These are phyloP conservation scores for Neomonachus schauinslandi DNA, from an alignment of 2,113 vertebrate genomes.

Conservation along the genomic window DNA sequence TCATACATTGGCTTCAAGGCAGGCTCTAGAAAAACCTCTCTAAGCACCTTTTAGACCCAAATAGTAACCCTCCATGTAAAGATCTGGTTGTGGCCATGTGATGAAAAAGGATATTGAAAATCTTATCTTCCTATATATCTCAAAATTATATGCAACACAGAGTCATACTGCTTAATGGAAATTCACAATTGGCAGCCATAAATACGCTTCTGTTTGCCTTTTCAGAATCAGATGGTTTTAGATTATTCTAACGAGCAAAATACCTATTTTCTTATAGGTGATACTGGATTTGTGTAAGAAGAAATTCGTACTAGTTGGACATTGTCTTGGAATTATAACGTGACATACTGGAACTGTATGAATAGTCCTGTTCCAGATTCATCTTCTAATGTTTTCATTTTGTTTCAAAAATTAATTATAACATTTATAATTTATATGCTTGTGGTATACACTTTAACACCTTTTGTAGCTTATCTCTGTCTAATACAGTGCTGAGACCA, in stretches of 20 bases:
- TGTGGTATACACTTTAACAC: not conserved
- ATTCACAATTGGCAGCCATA: not conserved
- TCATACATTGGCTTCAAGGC: rapidly evolving
- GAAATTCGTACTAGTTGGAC: not conserved
- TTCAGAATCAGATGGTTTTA: slow-evolving; percentile 39
- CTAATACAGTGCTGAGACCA: not conserved
- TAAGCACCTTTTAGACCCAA: not conserved
- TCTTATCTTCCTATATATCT: not conserved
- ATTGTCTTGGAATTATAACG: not conserved
- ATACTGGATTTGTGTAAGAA: not conserved
- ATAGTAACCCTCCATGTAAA: not conserved
- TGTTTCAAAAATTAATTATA: not conserved
- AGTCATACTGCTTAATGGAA: not conserved
- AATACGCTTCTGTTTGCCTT: not conserved
- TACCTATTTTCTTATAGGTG: not conserved
- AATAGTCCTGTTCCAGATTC: not conserved
- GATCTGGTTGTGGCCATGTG: not conserved
- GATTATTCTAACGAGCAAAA: not conserved
- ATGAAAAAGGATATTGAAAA: slow-evolving; percentile 3
- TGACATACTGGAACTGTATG: not conserved
- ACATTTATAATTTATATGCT: not conserved
- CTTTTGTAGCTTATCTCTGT: not conserved
- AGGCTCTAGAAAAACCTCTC: not conserved
- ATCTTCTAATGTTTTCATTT: not conserved
- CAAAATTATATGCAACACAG: slow-evolving; percentile 32